These are phyloP conservation scores for Stenurella melanura DNA, from an alignment of 2,888 invertebrate species.

Conservation along the genomic window DNA sequence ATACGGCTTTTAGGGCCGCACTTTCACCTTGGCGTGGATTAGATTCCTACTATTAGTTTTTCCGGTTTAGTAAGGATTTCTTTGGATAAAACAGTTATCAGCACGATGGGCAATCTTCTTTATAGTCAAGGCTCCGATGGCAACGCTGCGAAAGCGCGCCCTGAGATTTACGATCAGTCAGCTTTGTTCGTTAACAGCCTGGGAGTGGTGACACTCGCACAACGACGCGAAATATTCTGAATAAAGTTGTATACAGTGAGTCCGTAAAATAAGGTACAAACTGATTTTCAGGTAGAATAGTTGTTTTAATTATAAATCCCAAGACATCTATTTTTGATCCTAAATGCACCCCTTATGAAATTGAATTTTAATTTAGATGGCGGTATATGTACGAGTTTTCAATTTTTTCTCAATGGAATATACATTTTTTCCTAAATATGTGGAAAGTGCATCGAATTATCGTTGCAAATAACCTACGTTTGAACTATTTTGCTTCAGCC, in stretches of 20 bases:
- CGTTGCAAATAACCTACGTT: too few species aligned
- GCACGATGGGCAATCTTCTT: constrained; percentile 55
- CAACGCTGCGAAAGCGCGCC: constrained; percentile 46
- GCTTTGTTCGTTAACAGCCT: constrained; percentile 54
- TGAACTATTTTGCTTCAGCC: too few species aligned
- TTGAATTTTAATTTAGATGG: not conserved
- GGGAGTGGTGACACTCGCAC: not conserved
- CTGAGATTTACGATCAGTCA: constrained; percentile 54
- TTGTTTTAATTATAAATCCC: too few species aligned
- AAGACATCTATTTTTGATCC: too few species aligned
- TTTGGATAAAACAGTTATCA: constrained; percentile 55
- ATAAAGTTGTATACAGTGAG: not conserved
- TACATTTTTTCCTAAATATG: too few species aligned
- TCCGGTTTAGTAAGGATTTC: constrained; percentile 50
- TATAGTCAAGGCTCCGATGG: constrained; percentile 52
- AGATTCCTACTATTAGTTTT: constrained; percentile 53
- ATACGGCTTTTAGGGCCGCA: not conserved
- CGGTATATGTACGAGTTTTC: too few species aligned
- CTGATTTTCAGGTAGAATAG: too few species aligned
- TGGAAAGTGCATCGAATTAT: too few species aligned
- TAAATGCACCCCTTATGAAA: too few species aligned
- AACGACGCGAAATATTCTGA: not conserved
- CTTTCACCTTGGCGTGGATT: constrained; percentile 44
- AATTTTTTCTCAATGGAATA: too few species aligned
- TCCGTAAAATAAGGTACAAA: too few species aligned